Evolutionary conservation across 2,113 vertebrate genomes (phyloP), one percentile per base, ranked within the genome.

Genomic region (Lophius piscatorius): DNA sequence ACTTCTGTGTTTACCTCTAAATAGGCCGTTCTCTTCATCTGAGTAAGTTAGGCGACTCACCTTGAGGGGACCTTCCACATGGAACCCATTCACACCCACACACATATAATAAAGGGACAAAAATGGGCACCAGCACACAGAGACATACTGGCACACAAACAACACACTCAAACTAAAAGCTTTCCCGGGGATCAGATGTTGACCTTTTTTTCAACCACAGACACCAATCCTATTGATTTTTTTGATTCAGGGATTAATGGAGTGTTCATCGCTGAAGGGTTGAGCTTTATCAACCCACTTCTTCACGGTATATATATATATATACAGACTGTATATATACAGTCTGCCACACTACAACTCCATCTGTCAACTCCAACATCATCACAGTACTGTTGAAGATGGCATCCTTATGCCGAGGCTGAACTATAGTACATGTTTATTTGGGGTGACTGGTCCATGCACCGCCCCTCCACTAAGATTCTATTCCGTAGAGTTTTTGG

Each of bases 61-160:
- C 90, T 90, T 86, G 78, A 87, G 69, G 65, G 67, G 70, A 84
- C 84, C 88, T 91, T 87, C 67, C 69, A 49, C 80, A 81, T 83
- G 80, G 78, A 52, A 48, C 22, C 8, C 46, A 49, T 29, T 24
- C 58, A 55, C 34, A 18, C 24, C 20, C 17, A 39, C 50, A 46
- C 26, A 34, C 45, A 49, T 50, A 62, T 40, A 46, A 40, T 59
- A 56, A 67, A n/a, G n/a, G n/a, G n/a, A n/a, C n/a, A 51, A 69
- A 48, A 17, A 55, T 29, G 40, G 42, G 29, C 54, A 48, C 9
- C 14, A 29, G 40, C 60, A 29, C 16, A 60, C 35, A 58, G 6
- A 47, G 23, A 47, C 8, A 5, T 6, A 33, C 51, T 7, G 21
- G 38, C 23, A 62, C 24, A 42, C 26, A 39, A 2, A 42, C 61